These are phyloP conservation scores for Porites cylindrica DNA, from an alignment of 92 coral and sea anemone genomes.

Conservation along the genomic window DNA sequence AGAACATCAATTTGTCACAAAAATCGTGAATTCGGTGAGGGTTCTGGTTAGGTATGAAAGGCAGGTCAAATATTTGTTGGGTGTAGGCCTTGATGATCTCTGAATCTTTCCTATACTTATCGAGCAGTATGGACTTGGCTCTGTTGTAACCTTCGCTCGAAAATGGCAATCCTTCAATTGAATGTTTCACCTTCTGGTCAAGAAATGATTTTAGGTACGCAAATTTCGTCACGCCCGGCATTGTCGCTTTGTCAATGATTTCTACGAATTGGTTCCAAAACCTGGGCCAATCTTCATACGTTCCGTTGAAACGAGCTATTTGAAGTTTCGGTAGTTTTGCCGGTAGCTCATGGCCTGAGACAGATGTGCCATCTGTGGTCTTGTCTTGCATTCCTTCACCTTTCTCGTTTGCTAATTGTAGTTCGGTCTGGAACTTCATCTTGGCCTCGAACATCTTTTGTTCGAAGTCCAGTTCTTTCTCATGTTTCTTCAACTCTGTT, in stretches of 20 bases:
- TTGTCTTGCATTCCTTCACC: background rate
- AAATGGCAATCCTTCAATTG: conserved; percentile 52
- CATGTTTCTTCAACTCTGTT: conserved; percentile 4
- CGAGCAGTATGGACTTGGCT: conserved; percentile 49
- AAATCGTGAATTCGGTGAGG: conserved; percentile 49
- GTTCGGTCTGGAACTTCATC: conserved; percentile 46
- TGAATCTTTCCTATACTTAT: conserved; percentile 38
- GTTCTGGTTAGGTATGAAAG: conserved; percentile 31
- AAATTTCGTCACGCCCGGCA: conserved; percentile 50
- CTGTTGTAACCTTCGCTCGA: conserved; percentile 55
- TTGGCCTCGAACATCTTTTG: conserved; percentile 56
- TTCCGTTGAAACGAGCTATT: conserved; percentile 38
- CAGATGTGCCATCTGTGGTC: background rate
- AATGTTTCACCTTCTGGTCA: conserved; percentile 27
- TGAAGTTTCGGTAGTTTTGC: conserved; percentile 57
- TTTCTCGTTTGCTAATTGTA: conserved; percentile 14
- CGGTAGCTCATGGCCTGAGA: background rate
- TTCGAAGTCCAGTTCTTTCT: conserved; percentile 60
- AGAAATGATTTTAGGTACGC: conserved; percentile 39
- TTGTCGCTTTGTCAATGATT: conserved; percentile 40
- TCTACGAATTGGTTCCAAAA: conserved; percentile 47
- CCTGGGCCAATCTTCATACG: conserved; percentile 48
- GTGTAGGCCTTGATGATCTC: conserved; percentile 48
- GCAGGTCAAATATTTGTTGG: conserved; percentile 33
- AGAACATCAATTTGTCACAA: conserved; percentile 53